Evolutionary conservation across 1,140 invertebrate genomes (phyloP), one percentile per base, ranked within the genome.

Genomic region (Marisa cornuarietis): DNA sequence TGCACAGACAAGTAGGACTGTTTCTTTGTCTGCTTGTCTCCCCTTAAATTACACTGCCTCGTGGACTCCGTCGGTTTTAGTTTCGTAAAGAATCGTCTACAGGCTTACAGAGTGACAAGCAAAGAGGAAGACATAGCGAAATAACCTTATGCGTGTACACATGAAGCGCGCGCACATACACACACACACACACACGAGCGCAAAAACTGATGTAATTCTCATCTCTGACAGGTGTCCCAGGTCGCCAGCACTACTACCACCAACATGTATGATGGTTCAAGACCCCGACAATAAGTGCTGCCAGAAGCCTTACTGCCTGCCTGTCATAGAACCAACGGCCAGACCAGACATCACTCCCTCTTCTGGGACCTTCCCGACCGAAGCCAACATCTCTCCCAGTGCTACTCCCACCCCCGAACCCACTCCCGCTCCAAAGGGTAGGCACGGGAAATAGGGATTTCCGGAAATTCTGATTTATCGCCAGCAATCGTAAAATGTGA

Each of bases 1-100:
- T 88, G 87, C 83, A 85, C 80, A 22, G 85, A 88, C 31, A 88
- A 76, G 87, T 88, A 80, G 69, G 81, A 51, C 13, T 24, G 49
- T 13, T 24, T 54, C 0, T 6, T 22, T 58, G 13, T 14, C 18
- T 63, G 3, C 31, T 42, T 42, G 3, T 42, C 7, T 63, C 7
- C 3, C n/a, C 7, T 18, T 63, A 63, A 4, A 4, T 63, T n/a
- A 20, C 3, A 63, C n/a, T 63, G 2, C 18, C 62, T 20, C 3
- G 2, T 18, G n/a, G n/a, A n/a, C n/a, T n/a, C n/a, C n/a, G n/a
- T n/a, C n/a, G n/a, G n/a, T n/a, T n/a, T n/a, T n/a, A n/a, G n/a
- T n/a, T n/a, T n/a, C n/a, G n/a, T n/a, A n/a, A n/a, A 3, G 16
- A 18, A 63, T 2, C 6, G 6, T 63, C n/a, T 18, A 63, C 62